Conservation (phyloP, 2,113 vertebrate genomes). For the Tapirus terrestris region DNA sequence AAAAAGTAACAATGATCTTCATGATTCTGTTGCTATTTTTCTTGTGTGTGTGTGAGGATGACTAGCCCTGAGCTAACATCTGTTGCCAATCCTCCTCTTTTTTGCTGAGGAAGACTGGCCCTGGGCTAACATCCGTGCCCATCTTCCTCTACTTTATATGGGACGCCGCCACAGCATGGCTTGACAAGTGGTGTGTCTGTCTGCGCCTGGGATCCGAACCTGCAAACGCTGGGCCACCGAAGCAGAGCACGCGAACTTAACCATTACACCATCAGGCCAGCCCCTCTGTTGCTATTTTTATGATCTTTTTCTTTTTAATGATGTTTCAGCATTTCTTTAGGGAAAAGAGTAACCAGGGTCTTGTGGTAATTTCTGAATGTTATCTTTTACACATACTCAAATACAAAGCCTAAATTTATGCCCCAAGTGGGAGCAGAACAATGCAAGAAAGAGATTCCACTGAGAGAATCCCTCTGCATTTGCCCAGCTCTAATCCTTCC, state of each 20-base stretch:
- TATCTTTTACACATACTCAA: constrained; percentile 22
- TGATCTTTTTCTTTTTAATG: constrained; percentile 10
- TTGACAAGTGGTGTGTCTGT: no score
- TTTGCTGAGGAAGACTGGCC: no score
- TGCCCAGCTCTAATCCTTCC: not conserved
- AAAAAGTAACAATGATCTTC: not conserved
- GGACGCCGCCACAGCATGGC: no score
- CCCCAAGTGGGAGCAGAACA: not conserved
- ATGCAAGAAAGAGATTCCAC: not conserved
- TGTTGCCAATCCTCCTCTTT: no score
- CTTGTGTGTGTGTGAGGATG: no score
- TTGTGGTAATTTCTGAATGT: constrained; percentile 26
- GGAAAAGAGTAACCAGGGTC: not conserved
- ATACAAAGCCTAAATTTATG: not conserved
- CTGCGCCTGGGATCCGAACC: no score
- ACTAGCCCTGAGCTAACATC: no score
- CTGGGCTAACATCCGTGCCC: no score
- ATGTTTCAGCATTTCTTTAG: not conserved
- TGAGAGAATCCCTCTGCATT: not conserved
- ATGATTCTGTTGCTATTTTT: not conserved
- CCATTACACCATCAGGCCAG: no score
- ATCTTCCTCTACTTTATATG: no score
- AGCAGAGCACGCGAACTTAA: no score
- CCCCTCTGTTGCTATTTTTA: not conserved
- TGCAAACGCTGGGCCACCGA: no score